phyloP scores from a whole-genome alignment of 1,140 invertebrate species.

The Leptinotarsa defecta region DNA sequence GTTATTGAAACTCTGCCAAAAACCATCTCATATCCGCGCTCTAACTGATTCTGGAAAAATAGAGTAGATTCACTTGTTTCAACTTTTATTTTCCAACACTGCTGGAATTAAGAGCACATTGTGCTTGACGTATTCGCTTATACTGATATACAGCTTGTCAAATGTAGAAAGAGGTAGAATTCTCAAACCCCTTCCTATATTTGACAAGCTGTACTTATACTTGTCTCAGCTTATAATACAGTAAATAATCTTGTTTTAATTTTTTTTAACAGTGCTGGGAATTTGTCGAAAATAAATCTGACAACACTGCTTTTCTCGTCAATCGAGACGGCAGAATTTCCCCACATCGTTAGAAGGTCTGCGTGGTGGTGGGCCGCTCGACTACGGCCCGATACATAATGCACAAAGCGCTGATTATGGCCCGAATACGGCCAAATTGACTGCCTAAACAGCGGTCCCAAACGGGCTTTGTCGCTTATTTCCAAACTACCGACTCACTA shows the following conservation, averaged over 20 bases:
- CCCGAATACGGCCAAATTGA: conserved; percentile 46
- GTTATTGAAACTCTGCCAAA: background rate
- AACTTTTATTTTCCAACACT: too few species aligned
- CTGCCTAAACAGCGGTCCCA: conserved; percentile 41
- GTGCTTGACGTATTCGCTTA: too few species aligned
- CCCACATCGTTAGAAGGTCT: conserved; percentile 13
- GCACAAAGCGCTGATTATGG: conserved; percentile 50
- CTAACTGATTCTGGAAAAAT: background rate
- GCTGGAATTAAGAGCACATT: too few species aligned
- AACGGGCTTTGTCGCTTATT: conserved; percentile 39
- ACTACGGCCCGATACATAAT: conserved; percentile 43
- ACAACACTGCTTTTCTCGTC: conserved; percentile 19
- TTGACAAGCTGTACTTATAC: too few species aligned
- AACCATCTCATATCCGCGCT: background rate
- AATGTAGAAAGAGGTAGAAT: too few species aligned
- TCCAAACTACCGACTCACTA: conserved; percentile 28
- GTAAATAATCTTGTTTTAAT: background rate
- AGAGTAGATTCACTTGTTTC: too few species aligned
- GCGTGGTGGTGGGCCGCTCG: background rate
- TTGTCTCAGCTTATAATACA: background rate
- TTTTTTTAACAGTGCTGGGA: background rate
- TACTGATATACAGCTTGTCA: too few species aligned
- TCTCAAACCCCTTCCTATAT: too few species aligned
- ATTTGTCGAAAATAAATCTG: background rate
- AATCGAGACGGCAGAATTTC: conserved; percentile 17